Base-by-base conservation (phyloP, 2,113 vertebrate genomes). In the Amphiprion ocellaris region DNA sequence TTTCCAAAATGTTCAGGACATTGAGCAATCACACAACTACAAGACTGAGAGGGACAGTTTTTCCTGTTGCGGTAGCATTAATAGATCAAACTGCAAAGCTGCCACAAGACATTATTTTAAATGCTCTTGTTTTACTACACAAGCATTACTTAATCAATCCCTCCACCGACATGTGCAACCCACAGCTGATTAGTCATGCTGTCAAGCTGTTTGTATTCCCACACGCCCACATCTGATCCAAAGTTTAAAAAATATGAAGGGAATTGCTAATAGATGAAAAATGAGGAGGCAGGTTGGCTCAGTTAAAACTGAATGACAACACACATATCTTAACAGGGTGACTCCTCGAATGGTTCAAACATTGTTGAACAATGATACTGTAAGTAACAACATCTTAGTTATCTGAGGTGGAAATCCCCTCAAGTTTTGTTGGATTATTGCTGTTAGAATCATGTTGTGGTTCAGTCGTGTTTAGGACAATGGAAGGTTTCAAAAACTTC, bases 141-240 rank as follows among this genome's bases (percentile, higher is more conserved):
- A 52, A 53, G 59, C 46, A 60, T 72, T 69, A 1, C 26, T 52
- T 59, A 44, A 59, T 64, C 56, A 61, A 5, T 80, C 64, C 47
- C 26, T 39, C 67, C 60, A 69, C 70, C 50, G 24, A 62, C 53
- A 41, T 49, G 0, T 26, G 41, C 16, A 59, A 58, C 65, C 50
- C 69, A 60, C 47, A 64, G 71, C 53, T 79, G 54, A 84, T 82
- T 52, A 77, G 17, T 77, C 79, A 54, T 46, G 55, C 67, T 55
- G 33, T 62, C 62, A 61, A 60, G 62, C 39, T 65, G 24, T 58
- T 47, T 12, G 4, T 56, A 23, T 33, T 9, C 47, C 39, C 26
- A 16, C 28, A 58, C 49, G 12, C 68, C 62, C 49, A 69, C 54
- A 17, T 73, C 16, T 44, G 23, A 46, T 69, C 3, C 46, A 67